phyloP scores from a whole-genome alignment of 35 echinoderm and acorn worm species.

The Strongylocentrotus purpuratus region DNA sequence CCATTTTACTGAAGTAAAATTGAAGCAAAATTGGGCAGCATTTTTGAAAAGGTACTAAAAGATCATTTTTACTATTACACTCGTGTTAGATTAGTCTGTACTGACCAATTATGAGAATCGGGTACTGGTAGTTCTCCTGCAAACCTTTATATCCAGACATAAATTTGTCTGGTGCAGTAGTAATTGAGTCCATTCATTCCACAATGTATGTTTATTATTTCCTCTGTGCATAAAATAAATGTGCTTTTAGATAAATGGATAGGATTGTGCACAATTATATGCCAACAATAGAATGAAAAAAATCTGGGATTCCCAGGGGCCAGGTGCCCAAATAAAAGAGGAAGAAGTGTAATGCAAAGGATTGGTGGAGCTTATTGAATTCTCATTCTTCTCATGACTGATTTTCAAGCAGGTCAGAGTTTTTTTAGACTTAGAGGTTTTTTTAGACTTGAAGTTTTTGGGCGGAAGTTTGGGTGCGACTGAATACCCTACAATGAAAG shows the following conservation, averaged over 20 bases:
- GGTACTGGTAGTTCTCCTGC: no score
- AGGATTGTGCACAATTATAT: not conserved
- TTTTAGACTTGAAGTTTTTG: not conserved
- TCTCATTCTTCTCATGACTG: not conserved
- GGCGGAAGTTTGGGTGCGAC: not conserved
- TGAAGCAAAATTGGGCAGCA: no score
- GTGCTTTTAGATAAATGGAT: not conserved
- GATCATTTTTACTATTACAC: no score
- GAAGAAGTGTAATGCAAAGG: not conserved
- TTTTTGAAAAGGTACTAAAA: no score
- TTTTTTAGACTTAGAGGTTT: no score
- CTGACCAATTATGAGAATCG: no score
- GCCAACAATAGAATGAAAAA: not conserved
- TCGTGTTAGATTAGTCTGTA: no score
- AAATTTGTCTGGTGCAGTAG: no score
- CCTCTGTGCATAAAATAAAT: not conserved
- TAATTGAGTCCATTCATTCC: not conserved
- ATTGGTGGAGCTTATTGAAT: not conserved
- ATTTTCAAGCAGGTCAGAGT: not conserved
- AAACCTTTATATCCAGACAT: no score
- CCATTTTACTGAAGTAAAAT: not conserved
- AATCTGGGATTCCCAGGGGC: not conserved
- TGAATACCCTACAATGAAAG: not conserved
- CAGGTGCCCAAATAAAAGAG: not conserved
- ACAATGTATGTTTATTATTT: not conserved